These are phyloP conservation scores for Glaucomys volans DNA, from an alignment of 2,113 vertebrate genomes.

Conservation along the genomic window DNA sequence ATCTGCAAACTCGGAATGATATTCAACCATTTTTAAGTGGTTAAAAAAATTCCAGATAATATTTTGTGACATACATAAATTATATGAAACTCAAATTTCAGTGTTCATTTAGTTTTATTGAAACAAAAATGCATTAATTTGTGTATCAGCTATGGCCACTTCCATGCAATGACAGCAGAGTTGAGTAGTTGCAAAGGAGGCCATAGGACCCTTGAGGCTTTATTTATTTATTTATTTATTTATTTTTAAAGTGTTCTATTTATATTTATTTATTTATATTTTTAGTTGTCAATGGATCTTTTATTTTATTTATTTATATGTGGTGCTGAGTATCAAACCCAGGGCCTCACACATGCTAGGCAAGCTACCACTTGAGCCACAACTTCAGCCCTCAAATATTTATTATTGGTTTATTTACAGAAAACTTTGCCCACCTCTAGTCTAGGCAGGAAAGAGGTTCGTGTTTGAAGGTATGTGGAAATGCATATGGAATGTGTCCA, in stretches of 20 bases:
- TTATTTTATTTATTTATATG: no score
- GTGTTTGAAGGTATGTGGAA: neutral
- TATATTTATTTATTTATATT: no score
- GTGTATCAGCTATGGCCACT: neutral
- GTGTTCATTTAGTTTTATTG: neutral
- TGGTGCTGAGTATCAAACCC: no score
- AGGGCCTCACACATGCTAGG: no score
- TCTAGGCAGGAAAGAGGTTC: neutral
- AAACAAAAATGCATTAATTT: neutral
- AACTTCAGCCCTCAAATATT: neutral
- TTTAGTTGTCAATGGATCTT: no score
- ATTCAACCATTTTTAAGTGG: neutral
- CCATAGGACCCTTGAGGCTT: neutral
- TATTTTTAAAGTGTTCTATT: no score
- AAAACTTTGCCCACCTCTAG: neutral
- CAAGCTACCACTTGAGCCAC: no score
- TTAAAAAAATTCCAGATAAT: neutral
- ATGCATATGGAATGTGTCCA: neutral
- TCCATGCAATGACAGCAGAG: neutral
- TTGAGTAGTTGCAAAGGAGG: neutral
- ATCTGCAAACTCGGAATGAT: neutral
- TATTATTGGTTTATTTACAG: neutral
- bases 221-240: neutral
- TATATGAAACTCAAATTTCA: neutral
- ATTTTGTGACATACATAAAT: slow-evolving; percentile 51